Evolutionary conservation across 2,888 invertebrate genomes (phyloP).

Genomic region (Branchipolynoe longqiensis): DNA sequence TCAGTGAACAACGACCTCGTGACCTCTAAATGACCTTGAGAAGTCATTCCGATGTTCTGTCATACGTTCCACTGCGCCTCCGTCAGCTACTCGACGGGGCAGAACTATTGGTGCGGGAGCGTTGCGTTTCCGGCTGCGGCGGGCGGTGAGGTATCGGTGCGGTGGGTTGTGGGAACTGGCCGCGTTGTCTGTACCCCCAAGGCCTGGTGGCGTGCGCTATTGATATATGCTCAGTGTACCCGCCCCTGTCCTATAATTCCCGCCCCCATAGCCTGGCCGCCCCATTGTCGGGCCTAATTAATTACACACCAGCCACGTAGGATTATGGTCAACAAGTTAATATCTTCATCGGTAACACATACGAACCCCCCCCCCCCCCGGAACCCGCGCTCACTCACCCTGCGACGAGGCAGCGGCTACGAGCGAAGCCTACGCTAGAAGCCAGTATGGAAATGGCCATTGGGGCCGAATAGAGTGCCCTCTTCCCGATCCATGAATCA

Average conservation of each 20-base stretch:
- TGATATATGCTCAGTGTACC: not conserved
- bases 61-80: slow-evolving; percentile 40
- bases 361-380: not conserved
- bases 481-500: not conserved
- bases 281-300: slow-evolving; percentile 12
- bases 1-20: slow-evolving; percentile 19
- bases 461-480: not conserved
- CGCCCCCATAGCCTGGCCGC: not conserved
- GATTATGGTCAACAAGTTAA: slow-evolving; percentile 37
- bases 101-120: slow-evolving; percentile 25
- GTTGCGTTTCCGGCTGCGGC: too few species aligned
- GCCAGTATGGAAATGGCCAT: slow-evolving; percentile 18
- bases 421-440: slow-evolving; percentile 1
- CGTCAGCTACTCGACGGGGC: slow-evolving; percentile 35
- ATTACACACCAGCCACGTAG: not conserved
- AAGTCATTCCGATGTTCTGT: slow-evolving; percentile 34
- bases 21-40: slow-evolving; percentile 33
- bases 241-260: not conserved
- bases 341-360: not conserved
- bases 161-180: too few species aligned
- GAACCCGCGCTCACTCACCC: not conserved
- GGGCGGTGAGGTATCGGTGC: too few species aligned
- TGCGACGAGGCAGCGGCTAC: slow-evolving; percentile 2
- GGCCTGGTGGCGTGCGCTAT: too few species aligned
- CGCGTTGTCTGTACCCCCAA: too few species aligned